Conservation (phyloP, 2,888 invertebrate species). For the Pantelozetes paolii region DNA sequence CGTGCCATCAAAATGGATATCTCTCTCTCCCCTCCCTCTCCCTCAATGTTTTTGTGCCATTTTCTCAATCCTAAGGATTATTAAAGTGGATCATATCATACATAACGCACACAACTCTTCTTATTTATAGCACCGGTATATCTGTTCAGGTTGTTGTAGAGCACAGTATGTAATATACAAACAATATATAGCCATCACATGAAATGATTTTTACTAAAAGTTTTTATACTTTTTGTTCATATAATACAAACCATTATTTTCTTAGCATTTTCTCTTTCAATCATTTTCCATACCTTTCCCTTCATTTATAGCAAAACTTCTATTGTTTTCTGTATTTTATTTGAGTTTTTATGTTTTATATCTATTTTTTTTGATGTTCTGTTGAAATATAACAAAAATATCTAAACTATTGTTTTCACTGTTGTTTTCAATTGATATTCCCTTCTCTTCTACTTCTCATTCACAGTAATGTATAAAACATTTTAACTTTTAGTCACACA, state of each 20-base stretch:
- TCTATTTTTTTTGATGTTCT: background rate
- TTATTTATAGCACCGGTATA: constrained; percentile 5
- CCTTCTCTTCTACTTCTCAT: background rate
- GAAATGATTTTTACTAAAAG: background rate
- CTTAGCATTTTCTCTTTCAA: background rate
- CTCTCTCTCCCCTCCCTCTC: constrained; percentile 33
- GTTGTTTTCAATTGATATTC: background rate
- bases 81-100: constrained; percentile 27
- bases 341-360: background rate
- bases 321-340: background rate
- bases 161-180: constrained; percentile 17
- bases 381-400: constrained; percentile 1
- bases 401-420: background rate
- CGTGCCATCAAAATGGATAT: constrained; percentile 14
- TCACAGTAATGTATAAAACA: background rate
- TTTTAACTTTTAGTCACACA: constrained; percentile 8
- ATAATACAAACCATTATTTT: constrained; percentile 16
- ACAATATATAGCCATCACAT: background rate
- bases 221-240: background rate
- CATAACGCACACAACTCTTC: background rate
- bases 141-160: background rate
- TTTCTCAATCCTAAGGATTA: constrained; percentile 30
- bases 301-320: background rate
- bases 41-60: background rate
- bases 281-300: background rate